Percentiles rank a stretch among this genome's conserved stretches.
These are phyloP conservation scores for Lepus timidus DNA, from an alignment of 2,113 vertebrate genomes.

Conservation along the genomic window DNA sequence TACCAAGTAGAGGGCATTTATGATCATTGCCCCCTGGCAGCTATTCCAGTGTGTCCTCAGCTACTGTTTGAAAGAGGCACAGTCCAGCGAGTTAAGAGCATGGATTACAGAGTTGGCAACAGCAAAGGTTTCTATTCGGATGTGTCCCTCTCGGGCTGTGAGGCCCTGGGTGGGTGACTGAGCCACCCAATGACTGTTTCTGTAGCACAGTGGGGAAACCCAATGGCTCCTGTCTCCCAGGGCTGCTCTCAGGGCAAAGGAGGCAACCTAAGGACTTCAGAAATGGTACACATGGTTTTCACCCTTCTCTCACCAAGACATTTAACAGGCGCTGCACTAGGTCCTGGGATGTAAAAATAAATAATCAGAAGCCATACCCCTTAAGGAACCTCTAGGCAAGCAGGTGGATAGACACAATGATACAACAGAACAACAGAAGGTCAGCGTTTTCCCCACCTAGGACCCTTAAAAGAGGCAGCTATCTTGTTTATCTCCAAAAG, in stretches of 20 bases:
- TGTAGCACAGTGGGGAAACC: accelerated
- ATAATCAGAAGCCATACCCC: neutral
- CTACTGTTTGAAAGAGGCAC: neutral
- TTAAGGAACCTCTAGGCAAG: neutral
- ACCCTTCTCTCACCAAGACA: neutral
- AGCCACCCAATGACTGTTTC: neutral
- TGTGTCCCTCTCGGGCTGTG: neutral
- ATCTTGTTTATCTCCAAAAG: neutral
- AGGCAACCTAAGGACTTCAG: neutral
- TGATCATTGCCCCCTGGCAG: neutral
- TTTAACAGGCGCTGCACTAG: neutral
- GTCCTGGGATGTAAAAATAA: neutral
- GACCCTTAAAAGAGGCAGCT: neutral
- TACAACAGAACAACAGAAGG: neutral
- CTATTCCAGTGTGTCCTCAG: neutral
- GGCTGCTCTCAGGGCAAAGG: neutral
- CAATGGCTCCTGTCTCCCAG: neutral
- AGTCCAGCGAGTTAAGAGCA: neutral
- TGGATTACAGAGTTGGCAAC: neutral
- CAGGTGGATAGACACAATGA: neutral
- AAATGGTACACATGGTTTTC: neutral
- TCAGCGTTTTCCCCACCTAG: neutral
- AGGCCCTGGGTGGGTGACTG: neutral
- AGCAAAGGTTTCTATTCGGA: neutral
- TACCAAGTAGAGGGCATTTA: neutral